Evolutionary conservation across 2,888 invertebrate species (phyloP).

Genomic region (Morpho helenor): DNA sequence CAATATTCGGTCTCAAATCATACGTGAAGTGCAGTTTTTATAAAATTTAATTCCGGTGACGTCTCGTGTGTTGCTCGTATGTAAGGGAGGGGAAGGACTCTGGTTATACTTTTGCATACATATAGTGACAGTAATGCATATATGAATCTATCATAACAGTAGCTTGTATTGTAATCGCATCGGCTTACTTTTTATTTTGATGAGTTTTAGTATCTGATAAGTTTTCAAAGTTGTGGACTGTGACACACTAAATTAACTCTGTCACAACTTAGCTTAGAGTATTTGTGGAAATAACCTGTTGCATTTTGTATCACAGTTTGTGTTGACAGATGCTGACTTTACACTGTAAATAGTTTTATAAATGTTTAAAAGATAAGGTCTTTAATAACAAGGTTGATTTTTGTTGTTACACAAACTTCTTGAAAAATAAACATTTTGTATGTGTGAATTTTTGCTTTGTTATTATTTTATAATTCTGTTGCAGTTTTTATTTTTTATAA

Average conservation of each 20-base stretch:
- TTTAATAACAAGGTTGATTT: constrained; percentile 75
- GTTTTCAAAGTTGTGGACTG: constrained; percentile 45
- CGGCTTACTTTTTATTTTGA: constrained; percentile 62
- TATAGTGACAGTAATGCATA: constrained; percentile 57
- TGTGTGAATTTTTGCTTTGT: constrained; percentile 70
- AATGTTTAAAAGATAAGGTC: constrained; percentile 71
- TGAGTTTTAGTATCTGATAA: constrained; percentile 53
- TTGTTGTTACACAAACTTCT: constrained; percentile 79
- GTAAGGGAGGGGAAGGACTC: constrained; percentile 62
- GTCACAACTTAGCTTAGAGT: constrained; percentile 75
- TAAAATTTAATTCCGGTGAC: constrained; percentile 35
- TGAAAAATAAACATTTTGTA: constrained; percentile 79
- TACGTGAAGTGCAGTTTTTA: constrained; percentile 28
- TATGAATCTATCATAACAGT: constrained; percentile 67
- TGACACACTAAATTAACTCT: constrained; percentile 72
- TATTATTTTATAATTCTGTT: constrained; percentile 32
- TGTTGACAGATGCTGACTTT: constrained; percentile 74
- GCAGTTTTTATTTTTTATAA: constrained; percentile 13
- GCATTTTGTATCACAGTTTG: constrained; percentile 76
- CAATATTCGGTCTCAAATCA: constrained; percentile 35
- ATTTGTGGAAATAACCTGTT: constrained; percentile 71
- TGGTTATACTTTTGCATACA: constrained; percentile 61
- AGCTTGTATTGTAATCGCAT: constrained; percentile 73
- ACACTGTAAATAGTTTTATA: constrained; percentile 78
- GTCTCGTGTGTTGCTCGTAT: constrained; percentile 39